Base-by-base conservation (phyloP, 30 jellyfish, hydroid and myxozoan genomes). In the Aurelia aurita complex sp. Pacific region DNA sequence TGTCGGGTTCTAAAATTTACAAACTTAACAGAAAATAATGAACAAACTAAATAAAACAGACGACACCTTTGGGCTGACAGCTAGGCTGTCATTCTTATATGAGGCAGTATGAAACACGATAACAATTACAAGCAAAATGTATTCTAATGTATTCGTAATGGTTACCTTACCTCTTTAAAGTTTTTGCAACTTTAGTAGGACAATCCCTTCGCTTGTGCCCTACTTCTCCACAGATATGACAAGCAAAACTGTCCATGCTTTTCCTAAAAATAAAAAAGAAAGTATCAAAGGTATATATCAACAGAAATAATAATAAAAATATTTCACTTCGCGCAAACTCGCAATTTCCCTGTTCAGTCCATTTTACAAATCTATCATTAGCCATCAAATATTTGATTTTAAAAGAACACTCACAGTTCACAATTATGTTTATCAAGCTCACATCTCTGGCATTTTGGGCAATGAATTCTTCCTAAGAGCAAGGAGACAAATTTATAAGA, bases 161-260 rank as follows among this genome's bases (percentile, higher is more conserved):
- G 7, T 5, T 4, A 60, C 33, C 65, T 35, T 4, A 69, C 79
- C 79, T 69, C 10, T 69, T 69, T 29, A 69, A 50, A 18, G 53
- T 63, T 52, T 2, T 36, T 3, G 55, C 50, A 3, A 54, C 52
- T 50, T 52, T 74, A 16, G 60, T 42, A 10, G 97, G 97, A 62
- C 98, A 92, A 38, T 92, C 91, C 57, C 69, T 80, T 60, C 98
- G 86, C 53, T 92, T 92, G 34, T 92, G 98, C 1, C 94, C 97
- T 15, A n/a, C 43, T 43, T 86, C 94, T 35, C 95, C 97, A 69
- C 98, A 92, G 18, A 75, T 57, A 75, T 92, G 98, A 75, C 98
- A 92, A 5, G 87, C 36, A 35, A 73, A 36, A 51, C 54, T 10
- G 57, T 75, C 77, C 64, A 12, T 57, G 36, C 18, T 46, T 66